A percentile compares a stretch with the other conserved stretches of the same genome.
These are phyloP conservation scores for Dipodomys stephensi DNA, from an alignment of 2,113 vertebrate genomes.

Conservation along the genomic window DNA sequence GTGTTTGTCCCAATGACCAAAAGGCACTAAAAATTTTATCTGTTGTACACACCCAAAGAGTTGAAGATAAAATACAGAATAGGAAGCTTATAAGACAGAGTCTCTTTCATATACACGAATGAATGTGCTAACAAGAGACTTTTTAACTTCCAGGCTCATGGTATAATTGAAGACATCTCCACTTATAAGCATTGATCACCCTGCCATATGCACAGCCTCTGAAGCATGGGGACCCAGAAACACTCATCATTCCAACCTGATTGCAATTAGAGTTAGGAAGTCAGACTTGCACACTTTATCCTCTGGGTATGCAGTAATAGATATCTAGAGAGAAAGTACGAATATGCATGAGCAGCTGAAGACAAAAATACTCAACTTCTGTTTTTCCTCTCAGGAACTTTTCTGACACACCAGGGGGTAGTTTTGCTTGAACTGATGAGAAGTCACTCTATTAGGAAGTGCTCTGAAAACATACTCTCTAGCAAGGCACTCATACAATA, in stretches of 20 bases:
- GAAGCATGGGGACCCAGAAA: not conserved
- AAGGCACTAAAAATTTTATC: not conserved
- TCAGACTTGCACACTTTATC: constrained; percentile 57
- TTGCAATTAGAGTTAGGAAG: constrained; percentile 74
- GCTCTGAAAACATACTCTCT: constrained; percentile 53
- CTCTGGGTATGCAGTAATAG: constrained; percentile 42
- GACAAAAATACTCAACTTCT: constrained; percentile 70
- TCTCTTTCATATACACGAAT: not conserved
- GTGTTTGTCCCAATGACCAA: not conserved
- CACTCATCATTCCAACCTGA: constrained; percentile 70
- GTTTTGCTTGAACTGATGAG: constrained; percentile 58
- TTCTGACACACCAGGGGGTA: constrained; percentile 60
- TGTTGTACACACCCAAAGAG: not conserved
- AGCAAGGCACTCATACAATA: not conserved
- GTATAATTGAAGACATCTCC: constrained; percentile 3
- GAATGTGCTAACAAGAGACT: not conserved
- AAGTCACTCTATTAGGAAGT: constrained; percentile 46
- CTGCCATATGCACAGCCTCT: not conserved
- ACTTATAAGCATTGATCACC: not conserved
- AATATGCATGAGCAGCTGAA: constrained; percentile 74
- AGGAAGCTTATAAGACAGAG: not conserved
- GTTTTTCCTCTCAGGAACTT: constrained; percentile 63
- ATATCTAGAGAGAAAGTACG: constrained; percentile 54
- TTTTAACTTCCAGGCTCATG: constrained; percentile 34
- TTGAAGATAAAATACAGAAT: not conserved